Conservation (phyloP, 2,113 vertebrate genomes). For the Varanus komodoensis region DNA sequence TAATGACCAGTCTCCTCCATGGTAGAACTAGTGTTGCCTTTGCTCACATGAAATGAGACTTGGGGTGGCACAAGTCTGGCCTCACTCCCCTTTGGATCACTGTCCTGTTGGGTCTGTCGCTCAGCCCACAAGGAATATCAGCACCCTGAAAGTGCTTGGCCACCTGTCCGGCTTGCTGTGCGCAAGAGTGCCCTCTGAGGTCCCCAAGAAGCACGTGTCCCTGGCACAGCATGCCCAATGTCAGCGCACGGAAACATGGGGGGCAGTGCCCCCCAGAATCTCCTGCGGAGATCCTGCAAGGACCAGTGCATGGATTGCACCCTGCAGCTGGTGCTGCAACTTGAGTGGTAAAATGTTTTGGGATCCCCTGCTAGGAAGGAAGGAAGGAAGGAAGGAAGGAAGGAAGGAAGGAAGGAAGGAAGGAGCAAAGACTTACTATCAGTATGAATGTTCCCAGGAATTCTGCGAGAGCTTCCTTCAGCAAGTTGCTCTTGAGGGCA, state of each 20-base stretch:
- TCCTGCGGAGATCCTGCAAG: background rate
- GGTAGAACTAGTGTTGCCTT: background rate
- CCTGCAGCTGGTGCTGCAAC: too few species aligned
- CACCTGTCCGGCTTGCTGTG: too few species aligned
- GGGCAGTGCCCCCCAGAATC: background rate
- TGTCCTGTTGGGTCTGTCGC: background rate
- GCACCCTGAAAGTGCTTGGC: background rate
- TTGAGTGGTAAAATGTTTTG: background rate
- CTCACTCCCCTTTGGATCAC: background rate
- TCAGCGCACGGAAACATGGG: fast-evolving
- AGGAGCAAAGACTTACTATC: conserved; percentile 89
- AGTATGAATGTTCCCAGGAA: conserved; percentile 93
- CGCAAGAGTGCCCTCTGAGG: too few species aligned
- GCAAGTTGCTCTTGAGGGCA: conserved; percentile 83
- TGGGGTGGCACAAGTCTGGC: background rate
- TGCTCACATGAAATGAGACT: background rate
- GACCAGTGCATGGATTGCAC: too few species aligned
- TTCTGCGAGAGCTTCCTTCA: conserved; percentile 92
- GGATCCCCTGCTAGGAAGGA: background rate
- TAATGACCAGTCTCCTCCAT: background rate
- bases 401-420: conserved; percentile 23
- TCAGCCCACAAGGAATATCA: background rate
- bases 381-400: conserved; percentile 46
- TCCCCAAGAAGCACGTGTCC: background rate
- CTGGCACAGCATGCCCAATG: background rate